Evolutionary conservation across 1,140 invertebrate species (phyloP).

Genomic region (Paraescarpia echinospica): DNA sequence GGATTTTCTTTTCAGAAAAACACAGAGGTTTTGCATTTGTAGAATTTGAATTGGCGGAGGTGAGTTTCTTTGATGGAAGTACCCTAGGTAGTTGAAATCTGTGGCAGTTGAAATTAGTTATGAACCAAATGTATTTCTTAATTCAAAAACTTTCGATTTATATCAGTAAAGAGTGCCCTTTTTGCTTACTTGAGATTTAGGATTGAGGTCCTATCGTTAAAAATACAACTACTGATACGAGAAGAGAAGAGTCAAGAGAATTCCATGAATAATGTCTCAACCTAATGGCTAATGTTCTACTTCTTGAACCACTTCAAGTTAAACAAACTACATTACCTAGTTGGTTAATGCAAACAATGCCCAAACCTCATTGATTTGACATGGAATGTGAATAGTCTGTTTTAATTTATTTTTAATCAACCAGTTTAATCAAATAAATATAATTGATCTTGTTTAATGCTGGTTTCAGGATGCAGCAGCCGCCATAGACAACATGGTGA

Average conservation of each 20-base stretch:
- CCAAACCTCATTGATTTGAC: neutral
- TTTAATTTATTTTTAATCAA: neutral
- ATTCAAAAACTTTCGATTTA: too few species aligned
- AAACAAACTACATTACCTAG: neutral
- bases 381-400: neutral
- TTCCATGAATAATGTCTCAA: too few species aligned
- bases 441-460: constrained; percentile 27
- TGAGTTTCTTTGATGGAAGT: constrained; percentile 38
- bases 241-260: too few species aligned
- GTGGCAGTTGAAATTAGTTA: neutral
- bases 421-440: neutral
- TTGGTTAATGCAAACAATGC: neutral
- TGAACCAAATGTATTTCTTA: neutral
- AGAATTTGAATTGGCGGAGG: constrained; percentile 83
- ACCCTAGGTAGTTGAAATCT: too few species aligned
- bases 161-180: too few species aligned
- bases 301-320: neutral
- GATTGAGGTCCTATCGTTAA: too few species aligned
- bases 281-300: neutral
- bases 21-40: constrained; percentile 97
- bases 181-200: too few species aligned
- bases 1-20: constrained; percentile 70
- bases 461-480: constrained; percentile 84
- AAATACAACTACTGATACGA: too few species aligned
- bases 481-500: constrained; percentile 98